Conservation (phyloP, 2,797 vertebrate species). For the Notamacropus eugenii region DNA sequence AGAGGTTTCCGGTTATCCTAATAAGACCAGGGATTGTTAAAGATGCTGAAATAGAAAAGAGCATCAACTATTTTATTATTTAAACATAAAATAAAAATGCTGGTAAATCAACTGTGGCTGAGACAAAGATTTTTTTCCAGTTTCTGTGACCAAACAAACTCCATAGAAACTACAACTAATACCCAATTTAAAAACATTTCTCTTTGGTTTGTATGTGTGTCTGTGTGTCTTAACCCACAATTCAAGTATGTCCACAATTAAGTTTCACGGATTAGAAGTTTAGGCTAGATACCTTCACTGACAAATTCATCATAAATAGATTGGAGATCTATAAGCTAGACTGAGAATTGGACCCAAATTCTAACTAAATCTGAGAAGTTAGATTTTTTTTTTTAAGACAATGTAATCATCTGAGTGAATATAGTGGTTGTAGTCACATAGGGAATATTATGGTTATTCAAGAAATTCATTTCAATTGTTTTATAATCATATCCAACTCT, state of each 20-base stretch:
- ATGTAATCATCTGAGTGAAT: no score
- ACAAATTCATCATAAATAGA: constrained; percentile 66
- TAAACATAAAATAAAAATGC: constrained; percentile 78
- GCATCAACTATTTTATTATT: constrained; percentile 85
- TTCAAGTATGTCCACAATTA: constrained; percentile 32
- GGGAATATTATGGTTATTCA: neutral
- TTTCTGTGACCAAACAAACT: constrained; percentile 70
- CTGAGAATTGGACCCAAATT: constrained; percentile 58
- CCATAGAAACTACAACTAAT: constrained; percentile 14
- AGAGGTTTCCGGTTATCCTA: constrained; percentile 84
- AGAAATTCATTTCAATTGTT: neutral
- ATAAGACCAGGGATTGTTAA: constrained; percentile 86
- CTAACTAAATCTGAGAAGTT: constrained; percentile 65
- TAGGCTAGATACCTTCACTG: constrained; percentile 52
- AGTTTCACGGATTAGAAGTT: constrained; percentile 36
- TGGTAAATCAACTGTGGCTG: constrained; percentile 74
- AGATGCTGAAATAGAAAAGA: constrained; percentile 82
- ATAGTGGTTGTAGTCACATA: neutral
- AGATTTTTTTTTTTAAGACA: constrained; percentile 48
- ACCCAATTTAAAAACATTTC: neutral
- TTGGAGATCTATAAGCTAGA: constrained; percentile 62
- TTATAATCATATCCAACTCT: no score
- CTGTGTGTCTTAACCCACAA: no score
- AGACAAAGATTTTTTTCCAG: constrained; percentile 57
- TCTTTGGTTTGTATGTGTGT: neutral